Base-by-base conservation (phyloP, 2,113 vertebrate genomes). In the Psephotus haematonotus region DNA sequence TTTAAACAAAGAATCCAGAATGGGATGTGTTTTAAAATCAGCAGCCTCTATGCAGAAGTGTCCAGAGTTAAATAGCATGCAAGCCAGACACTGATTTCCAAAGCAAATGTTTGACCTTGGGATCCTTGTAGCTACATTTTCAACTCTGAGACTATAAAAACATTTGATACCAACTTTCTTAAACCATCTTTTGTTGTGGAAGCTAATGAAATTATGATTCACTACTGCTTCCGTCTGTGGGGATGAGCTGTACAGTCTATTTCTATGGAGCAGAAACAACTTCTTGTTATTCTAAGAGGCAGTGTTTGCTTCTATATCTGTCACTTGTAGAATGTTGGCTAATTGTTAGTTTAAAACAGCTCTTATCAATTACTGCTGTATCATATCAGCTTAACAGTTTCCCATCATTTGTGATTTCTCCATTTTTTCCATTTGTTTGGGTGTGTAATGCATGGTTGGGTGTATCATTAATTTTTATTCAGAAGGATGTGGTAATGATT, bases 201-300 rank as follows among this genome's bases (percentile, higher is more conserved):
- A 70, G 35, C 25, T 3, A 91, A 79, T 79, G 70, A 89, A 91
- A 62, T 90, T 62, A 11, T 81, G 68, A 78, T 96, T 96, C 86
- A 83, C 33, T 60, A 6, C 53, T 0, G 0, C 46, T 94, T 90
- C 60, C 0, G 0, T 65, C 6, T 9, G n/a, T 44, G 17, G 62
- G 31, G 53, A 28, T 90, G 76, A 90, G 53, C 31, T 44, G 16
- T 69, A 9, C 46, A 35, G 8, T 72, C 8, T 70, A n/a, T 80
- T 90, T 86, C 68, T 78, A 0, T 47, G 29, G 47, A 82, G 33
- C 33, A 87, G 57, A 76, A 81, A 28, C 46, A 81, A 39, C 59
- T 84, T 74, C 24, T 64, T 31, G 7, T 76, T 91, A 22, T 50
- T 90, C 11, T 24, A 13, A 69, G 41, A 70, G 25, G 16, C 10